Evolutionary conservation across 2,888 invertebrate species (phyloP).

Genomic region (Nemurella pictetii): DNA sequence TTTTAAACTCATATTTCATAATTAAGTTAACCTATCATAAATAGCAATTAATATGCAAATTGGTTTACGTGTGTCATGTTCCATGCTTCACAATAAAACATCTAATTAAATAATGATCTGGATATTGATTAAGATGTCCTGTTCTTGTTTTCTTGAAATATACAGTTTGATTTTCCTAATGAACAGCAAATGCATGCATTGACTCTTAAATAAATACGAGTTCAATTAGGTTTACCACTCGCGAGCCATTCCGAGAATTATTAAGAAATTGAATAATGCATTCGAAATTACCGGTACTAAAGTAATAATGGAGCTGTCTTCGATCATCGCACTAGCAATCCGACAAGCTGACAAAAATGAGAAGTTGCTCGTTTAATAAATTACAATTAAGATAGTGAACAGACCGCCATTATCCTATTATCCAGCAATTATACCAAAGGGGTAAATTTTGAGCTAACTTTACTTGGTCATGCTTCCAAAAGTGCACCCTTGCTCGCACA

Average conservation of each 20-base stretch:
- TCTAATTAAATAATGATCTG: constrained; percentile 14
- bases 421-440: not conserved
- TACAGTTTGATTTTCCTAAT: not conserved
- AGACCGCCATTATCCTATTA: not conserved
- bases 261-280: not conserved
- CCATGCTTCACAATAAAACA: not conserved
- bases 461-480: too few species aligned
- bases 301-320: not conserved
- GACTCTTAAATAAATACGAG: not conserved
- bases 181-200: not conserved
- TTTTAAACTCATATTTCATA: constrained; percentile 15
- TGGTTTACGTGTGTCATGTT: not conserved
- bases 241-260: not conserved
- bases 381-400: not conserved
- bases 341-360: not conserved
- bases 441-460: too few species aligned
- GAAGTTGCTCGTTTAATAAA: not conserved
- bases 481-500: too few species aligned
- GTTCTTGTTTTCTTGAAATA: not conserved
- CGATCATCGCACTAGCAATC: not conserved
- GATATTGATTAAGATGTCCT: not conserved
- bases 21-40: constrained; percentile 2
- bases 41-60: constrained; percentile 19
- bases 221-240: not conserved
- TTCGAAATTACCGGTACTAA: not conserved